Evolutionary conservation across 92 coral and sea anemone species (phyloP).

Genomic region (Virgularia gustaviana): DNA sequence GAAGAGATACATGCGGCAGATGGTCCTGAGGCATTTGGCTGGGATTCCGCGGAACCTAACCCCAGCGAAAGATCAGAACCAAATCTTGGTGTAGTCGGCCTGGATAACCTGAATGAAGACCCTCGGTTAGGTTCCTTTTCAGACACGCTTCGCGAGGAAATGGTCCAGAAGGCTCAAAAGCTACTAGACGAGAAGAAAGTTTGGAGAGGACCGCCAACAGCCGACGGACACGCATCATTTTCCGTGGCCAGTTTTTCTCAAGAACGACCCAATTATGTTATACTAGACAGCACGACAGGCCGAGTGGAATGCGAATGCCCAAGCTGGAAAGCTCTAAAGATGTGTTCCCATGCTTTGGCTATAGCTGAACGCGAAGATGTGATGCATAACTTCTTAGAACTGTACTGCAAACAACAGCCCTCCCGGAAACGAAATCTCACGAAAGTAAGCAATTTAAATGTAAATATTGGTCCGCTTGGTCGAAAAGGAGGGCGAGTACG

Average conservation of each 20-base stretch:
- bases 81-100: background rate
- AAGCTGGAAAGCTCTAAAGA: conserved; percentile 14
- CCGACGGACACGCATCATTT: background rate
- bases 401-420: conserved; percentile 1
- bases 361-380: conserved; percentile 30
- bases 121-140: conserved; percentile 7
- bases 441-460: conserved; percentile 13
- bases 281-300: background rate
- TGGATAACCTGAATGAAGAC: conserved; percentile 17
- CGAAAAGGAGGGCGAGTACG: too few relatives aligned
- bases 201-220: conserved; percentile 37
- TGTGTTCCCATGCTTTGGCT: conserved; percentile 43
- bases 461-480: conserved; percentile 13
- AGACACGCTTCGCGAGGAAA: background rate
- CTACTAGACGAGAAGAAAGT: conserved; percentile 11
- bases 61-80: background rate
- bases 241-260: conserved; percentile 38
- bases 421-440: conserved; percentile 20
- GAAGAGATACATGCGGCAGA: conserved; percentile 38
- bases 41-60: background rate
- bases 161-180: background rate
- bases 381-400: background rate
- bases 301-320: conserved; percentile 25
- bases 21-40: conserved; percentile 26
- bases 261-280: conserved; percentile 21